Base-by-base conservation (phyloP, 2,113 vertebrate genomes). In the Danionella cerebrum region DNA sequence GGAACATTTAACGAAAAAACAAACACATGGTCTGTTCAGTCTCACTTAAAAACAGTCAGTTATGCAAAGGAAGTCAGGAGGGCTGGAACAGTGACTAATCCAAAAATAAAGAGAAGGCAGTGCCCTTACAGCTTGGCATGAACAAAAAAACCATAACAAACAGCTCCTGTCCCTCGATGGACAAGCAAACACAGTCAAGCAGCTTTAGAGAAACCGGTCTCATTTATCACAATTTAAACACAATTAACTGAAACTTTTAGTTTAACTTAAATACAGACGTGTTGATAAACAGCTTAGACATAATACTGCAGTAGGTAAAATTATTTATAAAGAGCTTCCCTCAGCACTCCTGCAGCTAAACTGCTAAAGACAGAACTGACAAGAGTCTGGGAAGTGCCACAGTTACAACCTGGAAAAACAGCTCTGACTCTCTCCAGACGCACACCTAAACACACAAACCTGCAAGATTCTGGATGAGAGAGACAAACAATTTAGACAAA, bases 11-110 rank as follows among this genome's bases (percentile, higher is more conserved):
- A 73, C n/a, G n/a, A 42, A 50, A 55, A 73, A 50, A 50, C 65
- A 60, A 57, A 64, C 52, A 42, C 59, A 57, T n/a, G 14, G 59
- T 64, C 71, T 73, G 71, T 73, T 73, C 27, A 24, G 27, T 63
- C 27, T 33, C 41, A 50, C 12, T 50, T 25, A 52, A 19, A 45
- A 50, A 45, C 54, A 50, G 13, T 16, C 53, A n/a, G 57, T 33
- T 9, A 6, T 13, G 39, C 33, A 42, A 24, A 69, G 45, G 47
- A 52, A 53, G 47, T 47, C 53, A 66, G 31, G 53, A 33, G 52
- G 44, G 29, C 39, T 62, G 54, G 31, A 60, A 60, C 39, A 35
- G 33, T 66, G 29, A 60, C 36, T 53, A 45, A 65, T 57, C 65
- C 35, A 41, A 57, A 73, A 42, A 50, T 67, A 68, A 53, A 47